phyloP scores from a whole-genome alignment of 2,113 vertebrate genomes.

The Eulemur macaco region DNA sequence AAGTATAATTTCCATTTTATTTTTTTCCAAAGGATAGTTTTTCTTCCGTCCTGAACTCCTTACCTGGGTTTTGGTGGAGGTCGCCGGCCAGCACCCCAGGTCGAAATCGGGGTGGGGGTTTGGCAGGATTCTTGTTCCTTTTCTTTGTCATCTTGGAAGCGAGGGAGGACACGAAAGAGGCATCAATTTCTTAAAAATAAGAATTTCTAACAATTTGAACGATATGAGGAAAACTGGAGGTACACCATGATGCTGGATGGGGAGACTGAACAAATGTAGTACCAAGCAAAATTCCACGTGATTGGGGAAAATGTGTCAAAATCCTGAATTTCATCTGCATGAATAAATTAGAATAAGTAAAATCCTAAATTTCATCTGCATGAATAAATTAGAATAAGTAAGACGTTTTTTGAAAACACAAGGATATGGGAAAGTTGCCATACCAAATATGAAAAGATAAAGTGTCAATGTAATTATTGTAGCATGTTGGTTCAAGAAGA shows the following conservation, averaged over 20 bases:
- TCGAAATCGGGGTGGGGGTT: too few relatives aligned
- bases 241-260: accelerated
- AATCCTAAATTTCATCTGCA: not conserved
- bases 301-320: not conserved
- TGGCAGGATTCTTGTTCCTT: too few relatives aligned
- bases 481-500: not conserved
- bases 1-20: too few relatives aligned
- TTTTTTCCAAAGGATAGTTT: too few relatives aligned
- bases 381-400: not conserved
- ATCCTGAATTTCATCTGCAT: not conserved
- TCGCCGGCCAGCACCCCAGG: too few relatives aligned
- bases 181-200: not conserved
- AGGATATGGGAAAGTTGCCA: not conserved
- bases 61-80: too few relatives aligned
- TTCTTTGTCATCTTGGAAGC: too few relatives aligned
- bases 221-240: not conserved
- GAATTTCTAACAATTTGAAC: not conserved
- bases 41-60: too few relatives aligned
- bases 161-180: too few relatives aligned
- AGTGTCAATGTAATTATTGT: not conserved
- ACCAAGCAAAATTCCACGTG: not conserved
- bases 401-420: not conserved
- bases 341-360: not conserved
- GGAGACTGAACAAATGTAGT: not conserved
- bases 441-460: not conserved